phyloP scores from a whole-genome alignment of 2,797 vertebrate species.

The Enteromius argenteus region DNA sequence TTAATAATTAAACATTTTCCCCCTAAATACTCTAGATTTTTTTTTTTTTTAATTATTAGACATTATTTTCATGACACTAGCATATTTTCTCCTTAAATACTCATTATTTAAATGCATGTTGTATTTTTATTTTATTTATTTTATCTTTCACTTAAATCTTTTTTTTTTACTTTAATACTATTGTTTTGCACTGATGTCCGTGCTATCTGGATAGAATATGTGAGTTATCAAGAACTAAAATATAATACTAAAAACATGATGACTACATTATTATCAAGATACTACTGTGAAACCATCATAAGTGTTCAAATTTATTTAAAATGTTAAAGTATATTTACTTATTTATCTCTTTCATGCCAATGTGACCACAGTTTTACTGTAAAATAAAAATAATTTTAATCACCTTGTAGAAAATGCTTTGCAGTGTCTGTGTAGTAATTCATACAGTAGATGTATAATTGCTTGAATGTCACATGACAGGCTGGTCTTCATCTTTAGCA shows the following conservation, averaged over 20 bases:
- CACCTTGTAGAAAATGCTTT: background rate
- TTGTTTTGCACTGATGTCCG: background rate
- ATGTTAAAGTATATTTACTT: background rate
- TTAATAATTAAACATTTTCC: too few relatives aligned
- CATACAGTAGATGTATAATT: conserved; percentile 19
- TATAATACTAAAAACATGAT: background rate
- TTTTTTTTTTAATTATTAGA: too few relatives aligned
- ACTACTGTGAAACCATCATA: background rate
- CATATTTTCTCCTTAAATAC: background rate
- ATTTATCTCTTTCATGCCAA: background rate
- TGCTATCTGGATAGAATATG: background rate
- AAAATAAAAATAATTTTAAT: background rate
- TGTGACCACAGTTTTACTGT: background rate
- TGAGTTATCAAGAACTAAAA: background rate
- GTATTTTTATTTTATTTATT: background rate
- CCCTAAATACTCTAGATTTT: background rate
- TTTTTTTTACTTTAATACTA: background rate
- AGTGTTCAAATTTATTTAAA: background rate
- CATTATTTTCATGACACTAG: background rate
- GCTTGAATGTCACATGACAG: conserved; percentile 46
- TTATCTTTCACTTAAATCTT: background rate
- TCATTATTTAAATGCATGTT: background rate
- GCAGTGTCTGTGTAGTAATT: background rate
- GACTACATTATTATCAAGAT: background rate
- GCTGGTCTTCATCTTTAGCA: conserved; percentile 41